A percentile compares a stretch with the other conserved stretches of the same genome.
Evolutionary conservation across 2,888 invertebrate species (phyloP).

Genomic region (Gryllus longicercus): DNA sequence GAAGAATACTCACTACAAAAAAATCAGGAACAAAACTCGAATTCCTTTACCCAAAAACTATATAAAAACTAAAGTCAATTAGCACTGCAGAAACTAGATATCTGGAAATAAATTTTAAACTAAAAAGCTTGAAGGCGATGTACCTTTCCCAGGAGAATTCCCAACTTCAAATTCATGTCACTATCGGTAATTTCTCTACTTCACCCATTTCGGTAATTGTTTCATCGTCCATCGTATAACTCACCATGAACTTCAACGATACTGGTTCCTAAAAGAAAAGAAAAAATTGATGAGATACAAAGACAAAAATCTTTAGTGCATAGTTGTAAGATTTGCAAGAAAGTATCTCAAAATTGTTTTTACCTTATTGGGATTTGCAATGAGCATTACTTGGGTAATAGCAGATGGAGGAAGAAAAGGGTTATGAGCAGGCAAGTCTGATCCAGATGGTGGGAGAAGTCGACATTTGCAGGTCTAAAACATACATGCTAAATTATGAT

Average conservation of each 20-base stretch:
- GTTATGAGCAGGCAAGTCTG: slow-evolving; percentile 74
- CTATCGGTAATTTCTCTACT: slow-evolving; percentile 57
- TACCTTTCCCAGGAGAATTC: neutral
- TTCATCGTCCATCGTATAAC: slow-evolving; percentile 74
- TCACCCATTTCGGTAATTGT: slow-evolving; percentile 76
- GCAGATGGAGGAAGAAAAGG: slow-evolving; percentile 87
- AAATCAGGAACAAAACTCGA: no score
- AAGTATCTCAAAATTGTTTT: slow-evolving; percentile 11
- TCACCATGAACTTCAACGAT: slow-evolving; percentile 69
- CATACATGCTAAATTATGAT: neutral
- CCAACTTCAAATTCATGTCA: slow-evolving; percentile 22
- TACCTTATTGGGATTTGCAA: slow-evolving; percentile 70
- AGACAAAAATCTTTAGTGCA: neutral
- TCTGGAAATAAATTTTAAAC: no score
- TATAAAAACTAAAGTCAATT: no score
- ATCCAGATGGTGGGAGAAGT: slow-evolving; percentile 72
- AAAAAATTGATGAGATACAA: neutral
- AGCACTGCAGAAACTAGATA: no score
- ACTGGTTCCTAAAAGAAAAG: slow-evolving; percentile 50
- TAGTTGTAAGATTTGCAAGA: neutral
- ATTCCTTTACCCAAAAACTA: no score
- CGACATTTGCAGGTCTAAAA: slow-evolving; percentile 79
- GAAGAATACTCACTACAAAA: no score
- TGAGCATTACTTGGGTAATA: slow-evolving; percentile 84
- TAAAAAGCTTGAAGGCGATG: neutral